phyloP scores from a whole-genome alignment of 1,140 invertebrate species.

The Bombus polaris region DNA sequence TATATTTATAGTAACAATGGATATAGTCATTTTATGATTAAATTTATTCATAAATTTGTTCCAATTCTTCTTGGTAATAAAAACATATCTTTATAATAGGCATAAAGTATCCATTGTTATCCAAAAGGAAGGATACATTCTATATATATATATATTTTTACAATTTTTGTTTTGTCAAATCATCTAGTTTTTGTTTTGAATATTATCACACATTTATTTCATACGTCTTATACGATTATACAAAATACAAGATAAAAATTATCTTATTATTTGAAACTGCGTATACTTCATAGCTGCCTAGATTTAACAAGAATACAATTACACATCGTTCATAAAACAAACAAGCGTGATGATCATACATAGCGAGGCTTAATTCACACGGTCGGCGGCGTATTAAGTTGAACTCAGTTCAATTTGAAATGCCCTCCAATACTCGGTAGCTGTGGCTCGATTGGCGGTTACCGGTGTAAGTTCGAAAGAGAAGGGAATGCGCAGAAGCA shows the following conservation, averaged over 20 bases:
- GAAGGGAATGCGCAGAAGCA: constrained; percentile 61
- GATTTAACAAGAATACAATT: not conserved
- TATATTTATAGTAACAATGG: not conserved
- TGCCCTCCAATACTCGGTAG: constrained; percentile 34
- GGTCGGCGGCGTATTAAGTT: not conserved
- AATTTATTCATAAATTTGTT: no score
- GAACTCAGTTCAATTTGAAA: constrained; percentile 28
- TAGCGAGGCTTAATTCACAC: no score
- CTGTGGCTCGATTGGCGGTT: constrained; percentile 39
- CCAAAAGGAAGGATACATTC: no score
- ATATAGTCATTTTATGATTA: no score
- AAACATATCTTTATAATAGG: no score
- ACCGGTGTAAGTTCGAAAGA: constrained; percentile 18
- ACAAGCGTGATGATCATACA: no score
- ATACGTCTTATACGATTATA: not conserved
- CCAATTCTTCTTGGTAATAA: no score
- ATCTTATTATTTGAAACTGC: not conserved
- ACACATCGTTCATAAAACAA: not conserved
- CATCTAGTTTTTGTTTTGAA: not conserved
- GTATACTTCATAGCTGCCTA: not conserved
- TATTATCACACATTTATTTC: not conserved
- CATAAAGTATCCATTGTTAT: no score
- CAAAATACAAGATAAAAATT: not conserved
- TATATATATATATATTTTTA: no score
- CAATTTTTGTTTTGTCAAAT: not conserved